Evolutionary conservation across 1,140 invertebrate species (phyloP), one percentile per base, ranked within the genome.

Genomic region (Achroia grisella): DNA sequence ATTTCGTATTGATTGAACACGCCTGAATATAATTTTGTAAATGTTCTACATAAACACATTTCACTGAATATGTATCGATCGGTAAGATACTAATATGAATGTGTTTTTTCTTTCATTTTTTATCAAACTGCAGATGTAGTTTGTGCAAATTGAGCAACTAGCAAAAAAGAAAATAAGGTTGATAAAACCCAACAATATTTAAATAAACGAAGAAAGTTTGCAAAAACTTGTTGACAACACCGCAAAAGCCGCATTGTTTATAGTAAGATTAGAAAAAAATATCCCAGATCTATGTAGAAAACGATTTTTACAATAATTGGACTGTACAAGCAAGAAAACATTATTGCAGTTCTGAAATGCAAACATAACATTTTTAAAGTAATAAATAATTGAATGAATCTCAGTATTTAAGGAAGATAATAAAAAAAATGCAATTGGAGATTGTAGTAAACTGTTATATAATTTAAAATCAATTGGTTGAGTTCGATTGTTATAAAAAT

Each of bases 201-300:
- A 51, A 56, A 56, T 52, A 51, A 52, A 46, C 39, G 32, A 55
- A 63, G 66, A 65, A 65, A 65, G 59, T 55, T 48, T 37, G 44
- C 52, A 65, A 65, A 70, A 70, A 70, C 39, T 4, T 44, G 51
- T 61, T 61, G 51, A 60, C 32, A 39, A 35, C 39, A 48, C 48
- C 52, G 44, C 50, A 54, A 42, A 41, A 56, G 49, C 55, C 52
- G 41, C 66, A 66, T 54, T 68, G 46, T 61, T 48, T 61, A 55
- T 56, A 45, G 23, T 34, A 27, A 29, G 17, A 23, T 23, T 23
- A 23, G n/a, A 17, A 33, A 37, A 37, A 35, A 35, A 35, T 35
- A 5, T 12, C 13, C 12, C 4, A 12, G 32, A 8, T 12, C n/a
- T 12, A 35, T 14, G 17, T 8, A 14, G 13, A 15, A 14, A 12